Conservation (phyloP, 2,113 vertebrate species). For the Lophotis ruficrista region DNA sequence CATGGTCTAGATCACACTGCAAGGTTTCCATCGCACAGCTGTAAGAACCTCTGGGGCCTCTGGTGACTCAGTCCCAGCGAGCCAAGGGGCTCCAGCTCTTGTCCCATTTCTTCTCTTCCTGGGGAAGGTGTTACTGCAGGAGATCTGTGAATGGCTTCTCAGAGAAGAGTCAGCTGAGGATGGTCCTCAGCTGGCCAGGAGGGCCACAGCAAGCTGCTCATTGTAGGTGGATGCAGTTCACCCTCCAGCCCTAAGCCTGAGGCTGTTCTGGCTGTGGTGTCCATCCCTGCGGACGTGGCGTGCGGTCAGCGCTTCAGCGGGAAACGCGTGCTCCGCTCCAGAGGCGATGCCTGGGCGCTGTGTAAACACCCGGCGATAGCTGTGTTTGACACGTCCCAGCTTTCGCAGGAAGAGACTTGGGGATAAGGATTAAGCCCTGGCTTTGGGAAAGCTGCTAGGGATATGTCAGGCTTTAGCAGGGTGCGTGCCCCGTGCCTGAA, state of each 20-base stretch:
- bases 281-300: accelerated
- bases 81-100: not conserved
- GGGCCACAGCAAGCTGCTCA: not conserved
- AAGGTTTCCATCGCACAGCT: not conserved
- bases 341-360: not conserved
- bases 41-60: not conserved
- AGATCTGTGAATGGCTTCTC: not conserved
- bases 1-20: not conserved
- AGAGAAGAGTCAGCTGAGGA: not conserved
- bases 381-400: not conserved
- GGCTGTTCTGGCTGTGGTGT: not conserved
- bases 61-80: not conserved
- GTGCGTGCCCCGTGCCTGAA: not conserved
- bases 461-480: not conserved
- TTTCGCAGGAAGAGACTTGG: not conserved
- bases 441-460: not conserved
- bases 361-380: not conserved
- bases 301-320: not conserved
- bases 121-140: not conserved
- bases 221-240: not conserved
- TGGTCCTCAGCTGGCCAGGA: not conserved
- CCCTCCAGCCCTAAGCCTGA: not conserved
- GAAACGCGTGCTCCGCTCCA: accelerated
- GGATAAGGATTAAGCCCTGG: not conserved
- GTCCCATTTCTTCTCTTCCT: not conserved